phyloP scores from a whole-genome alignment of 2,797 vertebrate species.

The Peromyscus eremicus region DNA sequence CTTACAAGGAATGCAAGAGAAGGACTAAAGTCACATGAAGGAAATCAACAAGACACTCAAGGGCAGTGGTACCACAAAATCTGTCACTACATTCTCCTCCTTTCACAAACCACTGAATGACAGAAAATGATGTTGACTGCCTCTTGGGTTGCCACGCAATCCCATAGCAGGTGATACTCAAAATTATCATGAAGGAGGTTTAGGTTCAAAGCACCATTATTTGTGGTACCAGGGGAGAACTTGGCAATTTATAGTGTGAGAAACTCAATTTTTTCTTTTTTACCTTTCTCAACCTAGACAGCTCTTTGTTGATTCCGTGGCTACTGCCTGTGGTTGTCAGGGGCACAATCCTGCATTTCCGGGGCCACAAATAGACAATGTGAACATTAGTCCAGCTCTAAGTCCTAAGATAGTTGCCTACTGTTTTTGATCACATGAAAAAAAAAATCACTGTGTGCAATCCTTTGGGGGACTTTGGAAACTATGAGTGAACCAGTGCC shows the following conservation, averaged over 20 bases:
- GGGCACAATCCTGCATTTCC: neutral
- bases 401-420: neutral
- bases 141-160: too few relatives aligned
- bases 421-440: accelerated
- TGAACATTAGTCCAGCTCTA: neutral
- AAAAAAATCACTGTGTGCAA: neutral
- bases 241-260: neutral
- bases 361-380: accelerated
- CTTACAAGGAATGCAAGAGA: neutral
- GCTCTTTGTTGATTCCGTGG: neutral
- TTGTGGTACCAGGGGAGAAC: neutral
- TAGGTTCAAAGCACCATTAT: neutral
- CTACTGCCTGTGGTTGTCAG: neutral
- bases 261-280: neutral
- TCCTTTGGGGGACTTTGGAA: neutral
- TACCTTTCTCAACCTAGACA: neutral
- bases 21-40: neutral
- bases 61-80: neutral
- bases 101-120: neutral
- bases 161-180: neutral
- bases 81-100: neutral
- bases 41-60: neutral
- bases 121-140: neutral
- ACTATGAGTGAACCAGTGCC: too few relatives aligned
- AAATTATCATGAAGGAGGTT: neutral